A percentile compares a stretch with the other conserved stretches of the same genome.
These are phyloP conservation scores for Diuraphis noxia DNA, from an alignment of 1,140 invertebrate species.

Conservation along the genomic window DNA sequence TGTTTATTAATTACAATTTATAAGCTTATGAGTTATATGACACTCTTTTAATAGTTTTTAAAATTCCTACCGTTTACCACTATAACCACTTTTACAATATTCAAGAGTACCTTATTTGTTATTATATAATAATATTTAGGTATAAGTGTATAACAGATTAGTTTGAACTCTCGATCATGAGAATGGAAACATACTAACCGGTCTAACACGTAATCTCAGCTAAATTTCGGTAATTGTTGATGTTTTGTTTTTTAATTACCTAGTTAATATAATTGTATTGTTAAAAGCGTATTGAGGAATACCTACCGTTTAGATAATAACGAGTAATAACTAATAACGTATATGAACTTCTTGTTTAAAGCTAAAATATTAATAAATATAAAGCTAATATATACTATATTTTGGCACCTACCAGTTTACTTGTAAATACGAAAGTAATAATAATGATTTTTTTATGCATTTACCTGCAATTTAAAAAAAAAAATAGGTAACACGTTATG, in stretches of 20 bases:
- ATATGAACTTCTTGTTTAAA: not conserved
- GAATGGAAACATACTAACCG: not conserved
- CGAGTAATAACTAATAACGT: no score
- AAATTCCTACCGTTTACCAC: not conserved
- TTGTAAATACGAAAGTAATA: not conserved
- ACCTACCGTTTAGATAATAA: not conserved
- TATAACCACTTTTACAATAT: not conserved
- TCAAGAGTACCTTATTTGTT: not conserved
- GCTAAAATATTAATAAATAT: not conserved
- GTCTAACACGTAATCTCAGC: not conserved
- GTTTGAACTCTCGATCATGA: not conserved
- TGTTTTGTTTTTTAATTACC: conserved; percentile 5
- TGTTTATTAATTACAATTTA: not conserved
- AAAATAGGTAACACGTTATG: not conserved
- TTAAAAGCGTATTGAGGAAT: not conserved
- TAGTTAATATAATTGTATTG: conserved; percentile 11
- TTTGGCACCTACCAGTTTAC: not conserved
- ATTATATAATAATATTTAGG: not conserved
- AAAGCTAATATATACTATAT: no score
- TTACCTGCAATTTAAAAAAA: no score
- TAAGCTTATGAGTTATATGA: no score
- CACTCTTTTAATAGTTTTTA: not conserved
- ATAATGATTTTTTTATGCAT: not conserved
- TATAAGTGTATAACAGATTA: not conserved
- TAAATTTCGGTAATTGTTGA: not conserved